Percentiles rank a stretch among this genome's conserved stretches.
Evolutionary conservation across 2,888 invertebrate genomes (phyloP).

Genomic region (Sepioteuthis lessoniana): DNA sequence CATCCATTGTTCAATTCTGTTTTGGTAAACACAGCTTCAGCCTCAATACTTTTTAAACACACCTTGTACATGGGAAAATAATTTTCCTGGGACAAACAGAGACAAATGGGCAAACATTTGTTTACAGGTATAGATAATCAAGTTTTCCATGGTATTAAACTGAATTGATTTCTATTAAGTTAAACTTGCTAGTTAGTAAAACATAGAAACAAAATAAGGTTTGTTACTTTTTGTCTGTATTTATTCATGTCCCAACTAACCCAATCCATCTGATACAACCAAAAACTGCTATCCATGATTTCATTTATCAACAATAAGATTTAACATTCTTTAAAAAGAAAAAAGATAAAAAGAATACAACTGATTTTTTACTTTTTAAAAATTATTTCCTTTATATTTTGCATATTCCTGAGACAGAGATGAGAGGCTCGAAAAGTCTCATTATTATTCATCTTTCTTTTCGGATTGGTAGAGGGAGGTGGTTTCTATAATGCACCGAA

Average conservation of each 20-base stretch:
- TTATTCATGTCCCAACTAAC: neutral
- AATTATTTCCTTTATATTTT: neutral
- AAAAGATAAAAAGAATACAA: neutral
- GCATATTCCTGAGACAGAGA: neutral
- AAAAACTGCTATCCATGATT: neutral
- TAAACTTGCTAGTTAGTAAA: neutral
- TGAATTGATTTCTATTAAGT: neutral
- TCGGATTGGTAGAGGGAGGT: neutral
- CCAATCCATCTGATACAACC: neutral
- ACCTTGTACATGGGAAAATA: too few species aligned
- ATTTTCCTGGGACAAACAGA: too few species aligned
- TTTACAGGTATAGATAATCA: neutral
- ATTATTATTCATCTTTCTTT: slow-evolving; percentile 33
- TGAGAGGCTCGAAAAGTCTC: neutral
- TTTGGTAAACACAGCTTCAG: too few species aligned
- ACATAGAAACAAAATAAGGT: neutral
- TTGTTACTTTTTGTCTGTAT: neutral
- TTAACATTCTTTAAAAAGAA: neutral
- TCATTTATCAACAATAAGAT: neutral
- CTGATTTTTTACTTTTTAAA: too few species aligned
- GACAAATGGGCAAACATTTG: too few species aligned
- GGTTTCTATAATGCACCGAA: neutral
- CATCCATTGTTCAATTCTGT: too few species aligned
- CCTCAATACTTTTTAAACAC: too few species aligned
- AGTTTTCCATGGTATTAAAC: neutral